Conservation (phyloP, 2,888 invertebrate genomes). For the Machimus atricapillus region DNA sequence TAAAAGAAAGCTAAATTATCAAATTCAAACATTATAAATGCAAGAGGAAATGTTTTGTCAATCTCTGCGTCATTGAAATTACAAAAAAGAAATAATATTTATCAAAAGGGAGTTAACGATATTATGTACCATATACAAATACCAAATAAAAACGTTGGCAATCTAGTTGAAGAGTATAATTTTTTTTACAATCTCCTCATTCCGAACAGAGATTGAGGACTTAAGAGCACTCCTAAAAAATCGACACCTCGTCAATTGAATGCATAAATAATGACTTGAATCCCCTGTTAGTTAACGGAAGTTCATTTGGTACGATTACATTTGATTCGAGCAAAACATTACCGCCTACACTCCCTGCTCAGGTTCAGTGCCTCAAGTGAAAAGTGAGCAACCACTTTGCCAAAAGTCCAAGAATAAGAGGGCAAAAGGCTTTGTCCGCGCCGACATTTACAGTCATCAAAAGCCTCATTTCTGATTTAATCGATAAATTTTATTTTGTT, state of each 20-base stretch:
- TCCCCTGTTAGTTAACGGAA: not conserved
- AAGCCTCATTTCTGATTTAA: not conserved
- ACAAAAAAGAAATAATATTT: not conserved
- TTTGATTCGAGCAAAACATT: not conserved
- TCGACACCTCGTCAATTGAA: not conserved
- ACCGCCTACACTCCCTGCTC: not conserved
- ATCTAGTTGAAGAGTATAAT: not conserved
- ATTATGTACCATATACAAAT: too few relatives aligned
- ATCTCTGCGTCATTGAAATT: not conserved
- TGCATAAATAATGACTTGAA: not conserved
- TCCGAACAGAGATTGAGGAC: not conserved
- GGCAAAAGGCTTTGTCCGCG: not conserved
- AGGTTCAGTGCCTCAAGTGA: not conserved
- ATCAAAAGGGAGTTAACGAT: not conserved
- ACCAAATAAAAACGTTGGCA: not conserved
- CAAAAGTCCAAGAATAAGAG: not conserved
- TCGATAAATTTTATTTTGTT: not conserved
- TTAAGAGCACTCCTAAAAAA: not conserved
- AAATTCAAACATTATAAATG: not conserved
- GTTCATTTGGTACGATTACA: not conserved
- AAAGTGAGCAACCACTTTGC: not conserved
- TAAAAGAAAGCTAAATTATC: not conserved
- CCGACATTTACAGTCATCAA: not conserved
- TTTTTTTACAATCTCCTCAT: not conserved
- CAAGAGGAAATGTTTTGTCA: not conserved